These are phyloP conservation scores for Mimas tiliae DNA, from an alignment of 2,888 invertebrate genomes.

Conservation along the genomic window DNA sequence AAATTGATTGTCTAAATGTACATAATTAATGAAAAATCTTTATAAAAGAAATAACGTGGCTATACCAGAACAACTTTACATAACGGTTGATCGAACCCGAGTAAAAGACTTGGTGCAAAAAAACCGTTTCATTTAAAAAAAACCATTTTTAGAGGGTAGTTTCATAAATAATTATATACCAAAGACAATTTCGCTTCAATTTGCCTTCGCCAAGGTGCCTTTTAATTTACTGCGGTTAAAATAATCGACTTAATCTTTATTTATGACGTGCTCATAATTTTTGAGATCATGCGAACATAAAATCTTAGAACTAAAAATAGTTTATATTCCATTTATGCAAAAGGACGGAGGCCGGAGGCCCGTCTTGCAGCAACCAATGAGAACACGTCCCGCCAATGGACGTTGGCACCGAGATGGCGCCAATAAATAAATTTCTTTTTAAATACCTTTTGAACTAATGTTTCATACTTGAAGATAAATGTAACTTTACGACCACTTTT, in stretches of 20 bases:
- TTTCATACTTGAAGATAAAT: background rate
- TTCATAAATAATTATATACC: conserved; percentile 12
- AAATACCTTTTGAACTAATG: conserved; percentile 24
- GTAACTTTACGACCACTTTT: background rate
- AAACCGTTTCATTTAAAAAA: conserved; percentile 25
- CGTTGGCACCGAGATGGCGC: conserved; percentile 55
- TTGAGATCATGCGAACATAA: conserved; percentile 27
- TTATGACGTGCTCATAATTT: conserved; percentile 6
- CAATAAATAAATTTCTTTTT: conserved; percentile 42
- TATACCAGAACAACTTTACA: conserved; percentile 61
- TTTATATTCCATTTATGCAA: conserved; percentile 7
- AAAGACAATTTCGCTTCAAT: conserved; percentile 13
- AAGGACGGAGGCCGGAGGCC: conserved; percentile 60
- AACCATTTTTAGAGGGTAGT: conserved; percentile 47
- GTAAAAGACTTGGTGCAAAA: conserved; percentile 39
- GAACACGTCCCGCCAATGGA: conserved; percentile 49
- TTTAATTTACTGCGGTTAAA: background rate
- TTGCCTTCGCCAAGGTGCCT: background rate
- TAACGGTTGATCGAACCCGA: conserved; percentile 57
- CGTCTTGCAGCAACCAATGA: conserved; percentile 62
- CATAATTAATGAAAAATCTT: conserved; percentile 51
- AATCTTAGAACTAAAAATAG: conserved; percentile 11
- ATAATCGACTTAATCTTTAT: conserved; percentile 8
- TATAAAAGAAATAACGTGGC: conserved; percentile 39
- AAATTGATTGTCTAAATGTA: conserved; percentile 48